These are phyloP conservation scores for Sphaerophoria rueppellii DNA, from an alignment of 2,888 invertebrate genomes.

Conservation along the genomic window DNA sequence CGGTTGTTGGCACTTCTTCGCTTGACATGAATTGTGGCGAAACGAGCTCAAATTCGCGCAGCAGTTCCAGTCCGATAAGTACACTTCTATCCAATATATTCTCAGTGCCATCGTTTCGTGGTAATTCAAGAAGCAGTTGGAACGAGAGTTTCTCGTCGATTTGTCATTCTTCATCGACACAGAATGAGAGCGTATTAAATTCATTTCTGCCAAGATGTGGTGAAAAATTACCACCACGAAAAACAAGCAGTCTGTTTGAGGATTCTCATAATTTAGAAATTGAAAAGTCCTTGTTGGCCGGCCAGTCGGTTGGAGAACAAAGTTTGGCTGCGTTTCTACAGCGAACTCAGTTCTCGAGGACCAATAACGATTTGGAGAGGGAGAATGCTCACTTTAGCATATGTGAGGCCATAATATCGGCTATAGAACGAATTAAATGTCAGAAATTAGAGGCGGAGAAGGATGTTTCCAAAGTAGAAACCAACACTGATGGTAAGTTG, in stretches of 20 bases:
- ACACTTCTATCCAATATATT: conserved; percentile 78
- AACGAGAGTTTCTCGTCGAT: conserved; percentile 61
- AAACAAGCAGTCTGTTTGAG: conserved; percentile 78
- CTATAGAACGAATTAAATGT: conserved; percentile 89
- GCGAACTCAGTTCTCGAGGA: conserved; percentile 87
- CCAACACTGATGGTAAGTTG: neutral
- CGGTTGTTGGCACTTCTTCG: conserved; percentile 38
- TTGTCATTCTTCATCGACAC: conserved; percentile 67
- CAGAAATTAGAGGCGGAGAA: conserved; percentile 81
- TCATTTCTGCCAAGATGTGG: conserved; percentile 79
- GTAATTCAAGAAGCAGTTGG: conserved; percentile 77
- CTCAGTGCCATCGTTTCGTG: conserved; percentile 76
- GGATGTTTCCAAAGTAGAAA: neutral
- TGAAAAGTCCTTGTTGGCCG: conserved; percentile 10
- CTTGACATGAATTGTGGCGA: conserved; percentile 41
- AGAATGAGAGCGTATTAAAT: conserved; percentile 76
- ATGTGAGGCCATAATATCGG: conserved; percentile 92
- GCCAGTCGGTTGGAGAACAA: conserved; percentile 84
- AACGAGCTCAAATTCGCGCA: conserved; percentile 65
- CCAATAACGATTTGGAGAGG: conserved; percentile 90
- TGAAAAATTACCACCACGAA: conserved; percentile 78
- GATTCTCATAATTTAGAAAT: conserved; percentile 77
- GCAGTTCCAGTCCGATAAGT: conserved; percentile 77
- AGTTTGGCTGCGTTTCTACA: conserved; percentile 88
- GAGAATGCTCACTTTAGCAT: conserved; percentile 94